A percentile compares a stretch with the other conserved stretches of the same genome.
Conservation (phyloP, 2,113 vertebrate species). For the Grammomys dolichurus region DNA sequence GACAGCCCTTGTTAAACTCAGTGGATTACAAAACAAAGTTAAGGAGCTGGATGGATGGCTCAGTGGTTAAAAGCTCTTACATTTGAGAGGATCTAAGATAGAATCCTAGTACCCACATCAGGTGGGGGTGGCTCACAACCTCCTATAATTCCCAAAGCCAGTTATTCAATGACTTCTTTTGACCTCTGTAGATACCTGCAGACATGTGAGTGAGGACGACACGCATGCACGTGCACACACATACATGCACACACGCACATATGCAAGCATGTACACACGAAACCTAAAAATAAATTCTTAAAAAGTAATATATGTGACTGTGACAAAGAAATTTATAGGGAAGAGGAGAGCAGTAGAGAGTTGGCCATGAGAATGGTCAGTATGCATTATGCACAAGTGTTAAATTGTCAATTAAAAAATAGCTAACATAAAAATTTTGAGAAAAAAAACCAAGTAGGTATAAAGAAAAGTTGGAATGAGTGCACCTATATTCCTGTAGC, state of each 20-base stretch:
- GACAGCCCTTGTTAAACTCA: background rate
- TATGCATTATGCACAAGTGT: background rate
- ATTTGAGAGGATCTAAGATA: background rate
- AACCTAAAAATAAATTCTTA: no score
- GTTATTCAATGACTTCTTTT: no score
- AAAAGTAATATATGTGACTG: background rate
- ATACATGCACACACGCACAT: background rate
- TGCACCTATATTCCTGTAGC: background rate
- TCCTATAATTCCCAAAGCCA: background rate
- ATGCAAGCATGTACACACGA: background rate
- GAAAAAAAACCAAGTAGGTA: background rate
- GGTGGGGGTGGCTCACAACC: background rate
- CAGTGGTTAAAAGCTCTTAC: no score
- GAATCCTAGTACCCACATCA: background rate
- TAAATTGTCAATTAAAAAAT: background rate
- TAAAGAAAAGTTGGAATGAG: background rate
- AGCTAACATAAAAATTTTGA: background rate
- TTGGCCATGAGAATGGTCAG: background rate
- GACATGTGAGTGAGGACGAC: no score
- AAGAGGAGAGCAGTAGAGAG: background rate
- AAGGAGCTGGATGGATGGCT: background rate
- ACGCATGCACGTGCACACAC: background rate
- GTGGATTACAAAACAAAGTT: background rate
- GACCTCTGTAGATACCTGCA: background rate
- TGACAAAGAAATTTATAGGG: background rate